These are phyloP conservation scores for Leptopterna dolabrata DNA, from an alignment of 2,888 invertebrate species.

Conservation along the genomic window DNA sequence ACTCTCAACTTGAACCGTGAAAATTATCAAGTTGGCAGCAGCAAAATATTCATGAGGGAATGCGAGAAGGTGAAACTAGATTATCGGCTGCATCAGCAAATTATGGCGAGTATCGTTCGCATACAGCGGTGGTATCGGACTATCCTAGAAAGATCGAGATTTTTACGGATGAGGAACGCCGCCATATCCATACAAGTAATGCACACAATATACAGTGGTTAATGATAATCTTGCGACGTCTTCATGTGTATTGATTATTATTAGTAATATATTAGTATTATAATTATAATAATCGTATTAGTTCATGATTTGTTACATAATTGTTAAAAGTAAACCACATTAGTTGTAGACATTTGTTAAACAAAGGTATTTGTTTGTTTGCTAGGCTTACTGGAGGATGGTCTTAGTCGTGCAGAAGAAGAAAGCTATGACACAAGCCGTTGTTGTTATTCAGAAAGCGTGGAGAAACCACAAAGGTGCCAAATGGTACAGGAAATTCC, in stretches of 20 bases:
- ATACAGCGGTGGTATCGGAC: constrained; percentile 74
- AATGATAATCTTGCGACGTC: too few species aligned
- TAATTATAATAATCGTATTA: too few species aligned
- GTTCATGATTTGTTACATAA: too few species aligned
- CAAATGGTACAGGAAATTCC: constrained; percentile 76
- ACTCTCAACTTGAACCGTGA: constrained; percentile 87
- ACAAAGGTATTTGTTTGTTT: constrained; percentile 47
- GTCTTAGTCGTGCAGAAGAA: constrained; percentile 73
- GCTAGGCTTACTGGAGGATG: constrained; percentile 78
- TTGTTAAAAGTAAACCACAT: too few species aligned
- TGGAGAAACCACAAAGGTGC: constrained; percentile 80
- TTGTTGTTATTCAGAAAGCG: constrained; percentile 79
- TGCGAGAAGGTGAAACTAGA: constrained; percentile 93
- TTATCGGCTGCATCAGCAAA: constrained; percentile 91
- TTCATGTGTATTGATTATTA: too few species aligned
- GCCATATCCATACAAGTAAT: constrained; percentile 78
- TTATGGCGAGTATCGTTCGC: constrained; percentile 90
- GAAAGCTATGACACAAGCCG: constrained; percentile 71
- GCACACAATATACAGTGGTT: too few species aligned
- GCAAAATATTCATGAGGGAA: constrained; percentile 93
- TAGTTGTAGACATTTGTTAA: too few species aligned
- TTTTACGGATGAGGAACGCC: constrained; percentile 79
- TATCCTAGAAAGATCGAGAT: constrained; percentile 71
- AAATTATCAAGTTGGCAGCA: constrained; percentile 89
- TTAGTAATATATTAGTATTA: too few species aligned